phyloP scores from a whole-genome alignment of 2,888 invertebrate genomes.

The Lottia gigantea region DNA sequence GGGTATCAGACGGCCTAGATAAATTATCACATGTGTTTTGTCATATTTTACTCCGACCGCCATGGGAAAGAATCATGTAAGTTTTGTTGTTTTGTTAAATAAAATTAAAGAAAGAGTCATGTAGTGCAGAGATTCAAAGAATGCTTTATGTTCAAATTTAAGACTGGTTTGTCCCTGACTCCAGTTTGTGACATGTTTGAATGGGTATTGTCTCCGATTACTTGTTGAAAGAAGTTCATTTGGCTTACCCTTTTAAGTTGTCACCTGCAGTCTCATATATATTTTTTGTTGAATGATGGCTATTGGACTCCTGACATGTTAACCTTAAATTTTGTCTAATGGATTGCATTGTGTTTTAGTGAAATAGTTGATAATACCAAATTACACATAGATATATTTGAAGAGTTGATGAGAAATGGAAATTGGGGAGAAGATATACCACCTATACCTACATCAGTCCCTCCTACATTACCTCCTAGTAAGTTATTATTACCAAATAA shows the following conservation, averaged over 20 bases:
- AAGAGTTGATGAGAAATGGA: conserved; percentile 76
- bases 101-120: no score
- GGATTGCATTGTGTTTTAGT: conserved; percentile 69
- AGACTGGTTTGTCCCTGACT: background rate
- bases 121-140: no score
- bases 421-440: conserved; percentile 79
- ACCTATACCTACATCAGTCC: conserved; percentile 38
- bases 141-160: background rate
- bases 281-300: no score
- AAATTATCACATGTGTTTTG: conserved; percentile 78
- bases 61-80: conserved; percentile 82
- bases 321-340: no score
- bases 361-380: conserved; percentile 82
- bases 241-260: no score
- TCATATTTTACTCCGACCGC: conserved; percentile 79
- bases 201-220: background rate
- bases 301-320: no score
- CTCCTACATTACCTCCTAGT: conserved; percentile 43
- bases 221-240: no score
- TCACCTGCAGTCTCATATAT: no score
- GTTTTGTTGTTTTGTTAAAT: no score
- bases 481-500: conserved; percentile 3
- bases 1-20: conserved; percentile 73
- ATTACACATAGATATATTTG: conserved; percentile 79
- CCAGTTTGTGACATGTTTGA: no score